These are phyloP conservation scores for Philopedon plagiatum DNA, from an alignment of 2,888 invertebrate genomes.

Conservation along the genomic window DNA sequence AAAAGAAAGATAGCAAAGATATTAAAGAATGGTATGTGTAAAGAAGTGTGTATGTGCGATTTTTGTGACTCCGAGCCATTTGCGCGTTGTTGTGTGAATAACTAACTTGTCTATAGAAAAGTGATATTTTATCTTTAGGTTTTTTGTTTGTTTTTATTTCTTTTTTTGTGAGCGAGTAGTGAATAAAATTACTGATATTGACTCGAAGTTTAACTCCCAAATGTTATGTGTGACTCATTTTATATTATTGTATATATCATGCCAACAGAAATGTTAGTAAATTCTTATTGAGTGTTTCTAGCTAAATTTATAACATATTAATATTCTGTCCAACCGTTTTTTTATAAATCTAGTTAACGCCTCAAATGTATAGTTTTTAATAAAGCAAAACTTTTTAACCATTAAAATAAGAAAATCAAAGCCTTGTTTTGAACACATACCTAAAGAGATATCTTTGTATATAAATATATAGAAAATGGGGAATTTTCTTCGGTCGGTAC, in stretches of 20 bases:
- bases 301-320: no score
- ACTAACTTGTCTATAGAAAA: slow-evolving; percentile 42
- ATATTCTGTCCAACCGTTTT: no score
- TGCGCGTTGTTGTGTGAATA: slow-evolving; percentile 23
- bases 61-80: slow-evolving; percentile 65
- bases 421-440: no score
- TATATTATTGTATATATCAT: neutral
- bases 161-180: neutral
- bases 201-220: slow-evolving; percentile 1
- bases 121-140: slow-evolving; percentile 44
- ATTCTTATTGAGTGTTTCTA: no score
- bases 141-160: slow-evolving; percentile 13
- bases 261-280: neutral
- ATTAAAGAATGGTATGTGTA: slow-evolving; percentile 98
- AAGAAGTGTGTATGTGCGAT: slow-evolving; percentile 56
- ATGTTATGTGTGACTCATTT: slow-evolving; percentile 8
- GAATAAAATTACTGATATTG: neutral
- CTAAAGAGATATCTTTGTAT: no score
- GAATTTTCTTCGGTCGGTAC: no score
- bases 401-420: no score
- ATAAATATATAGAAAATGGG: no score
- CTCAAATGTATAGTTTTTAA: no score
- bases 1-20: slow-evolving; percentile 87
- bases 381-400: no score
- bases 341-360: no score